A percentile compares a stretch with the other conserved stretches of the same genome.
Conservation (phyloP, 1,140 invertebrate species). For the Conus ventricosus region DNA sequence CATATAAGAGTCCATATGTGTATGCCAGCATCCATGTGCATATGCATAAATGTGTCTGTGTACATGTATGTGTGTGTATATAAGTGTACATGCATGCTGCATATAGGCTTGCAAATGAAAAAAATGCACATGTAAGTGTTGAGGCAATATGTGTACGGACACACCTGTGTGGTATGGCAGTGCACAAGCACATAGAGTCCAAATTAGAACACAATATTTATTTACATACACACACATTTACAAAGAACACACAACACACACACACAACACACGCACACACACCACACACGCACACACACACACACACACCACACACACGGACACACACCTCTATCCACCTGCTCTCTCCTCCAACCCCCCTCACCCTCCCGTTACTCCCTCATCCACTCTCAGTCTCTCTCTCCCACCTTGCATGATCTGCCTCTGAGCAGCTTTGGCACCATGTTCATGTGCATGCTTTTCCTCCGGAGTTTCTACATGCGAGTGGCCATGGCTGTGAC, state of each 20-base stretch:
- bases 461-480: slow-evolving; percentile 73
- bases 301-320: not conserved
- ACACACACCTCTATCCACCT: not conserved
- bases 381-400: not conserved
- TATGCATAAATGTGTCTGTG: too few species aligned
- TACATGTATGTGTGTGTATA: too few species aligned
- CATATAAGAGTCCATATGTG: too few species aligned
- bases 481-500: slow-evolving; percentile 50
- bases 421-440: slow-evolving; percentile 72
- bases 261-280: not conserved
- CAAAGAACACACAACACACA: slow-evolving; percentile 6
- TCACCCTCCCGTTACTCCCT: too few species aligned
- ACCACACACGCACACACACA: not conserved
- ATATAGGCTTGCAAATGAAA: too few species aligned
- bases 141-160: too few species aligned
- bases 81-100: too few species aligned
- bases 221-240: not conserved
- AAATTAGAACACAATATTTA: too few species aligned
- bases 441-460: slow-evolving; percentile 77
- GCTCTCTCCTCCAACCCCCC: not conserved
- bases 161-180: too few species aligned
- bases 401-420: slow-evolving; percentile 76
- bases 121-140: too few species aligned
- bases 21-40: too few species aligned
- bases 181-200: too few species aligned